Evolutionary conservation across 2,888 invertebrate species (phyloP), one percentile per base, ranked within the genome.

Genomic region (Caenorhabditis afra): DNA sequence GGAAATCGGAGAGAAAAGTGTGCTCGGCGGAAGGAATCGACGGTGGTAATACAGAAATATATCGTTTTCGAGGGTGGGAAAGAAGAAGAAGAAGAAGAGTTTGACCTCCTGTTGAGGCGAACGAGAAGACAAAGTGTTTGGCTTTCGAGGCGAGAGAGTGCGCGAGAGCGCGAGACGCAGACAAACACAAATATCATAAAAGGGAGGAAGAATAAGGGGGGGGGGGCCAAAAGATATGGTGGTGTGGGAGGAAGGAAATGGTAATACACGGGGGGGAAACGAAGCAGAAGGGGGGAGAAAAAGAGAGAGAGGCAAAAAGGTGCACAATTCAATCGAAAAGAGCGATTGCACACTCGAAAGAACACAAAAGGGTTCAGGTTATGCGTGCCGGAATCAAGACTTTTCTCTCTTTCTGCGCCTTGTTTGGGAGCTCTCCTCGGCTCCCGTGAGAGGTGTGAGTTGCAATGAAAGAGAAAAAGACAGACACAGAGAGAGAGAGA

Each of bases 381-480:
- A 68, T 68, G 66, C 41, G 49, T 47, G 59, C 52, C 59, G 59
- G 53, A 68, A 57, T 49, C 49, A 66, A 55, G 45, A 45, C 55
- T 16, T 20, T 7, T 44, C 3, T 53, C 29, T 23, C 55, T 44
- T 41, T 35, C 41, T 58, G 41, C 41, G 37, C 52, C 52, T 20
- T 50, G 14, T 55, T 29, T 29, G 29, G 29, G 7, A 29, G 4
- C 7, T 29, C 29, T 29, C 29, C 7, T 7, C 7, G 29, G 29
- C 29, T 29, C 29, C 29, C 29, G 29, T 29, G 29, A 29, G 62
- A 71, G 57, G 71, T 71, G 71, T 71, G 71, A 71, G 71, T 71
- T 71, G 62, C 71, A 71, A 62, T 52, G 45, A 18, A 22, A 50
- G n/a, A 35, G 35, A 53, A 35, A 29, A 35, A n/a, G 35, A 49